phyloP scores from a whole-genome alignment of 1,140 invertebrate species.

The Lepidurus apus region DNA sequence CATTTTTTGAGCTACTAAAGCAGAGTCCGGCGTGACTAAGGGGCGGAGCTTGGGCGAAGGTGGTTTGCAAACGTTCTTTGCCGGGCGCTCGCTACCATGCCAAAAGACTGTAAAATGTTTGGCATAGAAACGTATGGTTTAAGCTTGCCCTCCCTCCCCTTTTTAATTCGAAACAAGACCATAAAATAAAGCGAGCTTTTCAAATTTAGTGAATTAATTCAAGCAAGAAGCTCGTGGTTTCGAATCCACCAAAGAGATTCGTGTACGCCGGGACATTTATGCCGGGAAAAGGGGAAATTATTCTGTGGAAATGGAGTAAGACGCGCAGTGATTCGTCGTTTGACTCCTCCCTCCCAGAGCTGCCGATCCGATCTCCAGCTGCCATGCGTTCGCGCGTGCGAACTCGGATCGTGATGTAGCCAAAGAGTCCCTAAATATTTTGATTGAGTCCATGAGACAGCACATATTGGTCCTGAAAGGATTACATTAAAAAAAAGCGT shows the following conservation, averaged over 20 bases:
- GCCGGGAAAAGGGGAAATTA: background rate
- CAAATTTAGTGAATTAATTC: no score
- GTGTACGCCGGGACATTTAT: background rate
- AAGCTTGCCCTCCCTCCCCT: no score
- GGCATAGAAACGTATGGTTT: no score
- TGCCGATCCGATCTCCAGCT: constrained; percentile 2
- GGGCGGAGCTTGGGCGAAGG: no score
- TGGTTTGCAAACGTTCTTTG: no score
- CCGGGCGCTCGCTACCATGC: no score
- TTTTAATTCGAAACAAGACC: no score
- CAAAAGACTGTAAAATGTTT: no score
- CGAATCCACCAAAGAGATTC: background rate
- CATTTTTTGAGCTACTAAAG: no score
- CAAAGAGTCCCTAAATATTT: constrained; percentile 12
- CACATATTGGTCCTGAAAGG: background rate
- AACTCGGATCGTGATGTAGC: constrained; percentile 9
- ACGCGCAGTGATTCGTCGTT: background rate
- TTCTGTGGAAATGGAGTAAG: background rate
- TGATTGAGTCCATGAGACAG: constrained; percentile 21
- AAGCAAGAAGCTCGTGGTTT: background rate
- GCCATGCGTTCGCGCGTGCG: constrained; percentile 16
- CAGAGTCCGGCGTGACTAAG: no score
- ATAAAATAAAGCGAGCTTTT: no score
- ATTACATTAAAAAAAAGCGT: no score
- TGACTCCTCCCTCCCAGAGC: background rate